Evolutionary conservation across 1,140 invertebrate genomes (phyloP), one percentile per base, ranked within the genome.

Genomic region (Drosophila hydei): DNA sequence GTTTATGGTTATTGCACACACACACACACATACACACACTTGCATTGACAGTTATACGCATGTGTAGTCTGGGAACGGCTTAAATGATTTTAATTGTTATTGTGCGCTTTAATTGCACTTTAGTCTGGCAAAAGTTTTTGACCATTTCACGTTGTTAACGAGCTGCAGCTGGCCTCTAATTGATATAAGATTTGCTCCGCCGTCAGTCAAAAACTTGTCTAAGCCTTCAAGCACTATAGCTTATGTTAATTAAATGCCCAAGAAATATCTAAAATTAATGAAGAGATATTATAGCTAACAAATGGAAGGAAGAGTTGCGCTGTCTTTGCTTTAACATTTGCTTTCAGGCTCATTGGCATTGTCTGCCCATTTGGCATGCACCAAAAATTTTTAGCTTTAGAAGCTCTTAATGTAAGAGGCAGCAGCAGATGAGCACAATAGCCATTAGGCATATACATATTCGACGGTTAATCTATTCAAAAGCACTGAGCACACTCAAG

Each of bases 1-100:
- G 81, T 85, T 87, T 85, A 85, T 85, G 77, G 80, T 87, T 85
- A 85, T 78, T 78, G 62, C 79, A 83, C 70, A 63, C 16, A 51
- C 11, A 64, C 30, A 40, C 30, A 9, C 50, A 30, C 19, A 69
- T 30, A 59, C 59, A 50, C 12, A 33, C 9, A 18, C n/a, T 12
- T 27, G 25, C 48, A 36, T 48, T 42, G 18, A 58, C 27, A 42
- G 21, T 8, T 27, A 43, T 48, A 36, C 21, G 19, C 23, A 23
- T 36, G 21, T 72, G 33, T 40, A 21, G 47, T 19, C 68, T 75
- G 9, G 59, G 52, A 58, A 55, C 18, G 55, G 52, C 42, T 78
- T 64, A 83, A 83, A 84, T 83, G 79, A 83, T 83, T 83, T 83
- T 84, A 83, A 83, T 83, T 78, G 75, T 84, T 83, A 83, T 83